These are phyloP conservation scores for Phyllostomus hastatus DNA, from an alignment of 2,113 vertebrate species.

Conservation along the genomic window DNA sequence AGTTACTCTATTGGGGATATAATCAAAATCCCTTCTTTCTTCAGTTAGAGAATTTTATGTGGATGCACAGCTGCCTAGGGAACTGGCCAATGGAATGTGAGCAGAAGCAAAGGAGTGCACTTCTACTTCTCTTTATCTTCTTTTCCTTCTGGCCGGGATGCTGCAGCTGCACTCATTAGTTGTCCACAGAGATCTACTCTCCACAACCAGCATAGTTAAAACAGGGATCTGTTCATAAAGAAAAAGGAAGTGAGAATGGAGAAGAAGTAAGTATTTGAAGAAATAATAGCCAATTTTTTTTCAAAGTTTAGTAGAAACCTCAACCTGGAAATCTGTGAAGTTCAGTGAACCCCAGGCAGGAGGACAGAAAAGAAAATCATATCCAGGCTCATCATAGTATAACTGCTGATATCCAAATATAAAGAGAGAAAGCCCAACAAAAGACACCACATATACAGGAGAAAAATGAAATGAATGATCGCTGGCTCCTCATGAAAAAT, in stretches of 20 bases:
- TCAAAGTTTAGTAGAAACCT: too few relatives aligned
- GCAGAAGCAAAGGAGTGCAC: background rate
- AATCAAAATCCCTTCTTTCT: background rate
- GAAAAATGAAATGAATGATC: background rate
- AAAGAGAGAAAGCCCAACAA: background rate
- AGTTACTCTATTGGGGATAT: background rate
- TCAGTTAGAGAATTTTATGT: background rate
- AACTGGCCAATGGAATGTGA: background rate
- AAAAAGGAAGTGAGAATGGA: too few relatives aligned
- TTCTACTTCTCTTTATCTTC: background rate
- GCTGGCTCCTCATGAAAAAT: background rate
- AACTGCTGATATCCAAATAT: background rate
- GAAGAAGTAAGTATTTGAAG: too few relatives aligned
- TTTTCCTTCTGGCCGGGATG: background rate
- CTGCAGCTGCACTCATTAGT: too few relatives aligned
- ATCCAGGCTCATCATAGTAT: background rate
- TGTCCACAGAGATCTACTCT: background rate
- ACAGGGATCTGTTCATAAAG: too few relatives aligned
- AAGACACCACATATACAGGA: background rate
- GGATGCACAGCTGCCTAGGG: background rate
- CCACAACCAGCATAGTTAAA: too few relatives aligned
- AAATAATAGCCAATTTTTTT: too few relatives aligned
- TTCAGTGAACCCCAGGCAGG: too few relatives aligned
- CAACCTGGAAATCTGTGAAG: too few relatives aligned
- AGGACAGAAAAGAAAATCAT: too few relatives aligned